Conservation (phyloP, 2,113 vertebrate genomes). For the Corapipo altera region DNA sequence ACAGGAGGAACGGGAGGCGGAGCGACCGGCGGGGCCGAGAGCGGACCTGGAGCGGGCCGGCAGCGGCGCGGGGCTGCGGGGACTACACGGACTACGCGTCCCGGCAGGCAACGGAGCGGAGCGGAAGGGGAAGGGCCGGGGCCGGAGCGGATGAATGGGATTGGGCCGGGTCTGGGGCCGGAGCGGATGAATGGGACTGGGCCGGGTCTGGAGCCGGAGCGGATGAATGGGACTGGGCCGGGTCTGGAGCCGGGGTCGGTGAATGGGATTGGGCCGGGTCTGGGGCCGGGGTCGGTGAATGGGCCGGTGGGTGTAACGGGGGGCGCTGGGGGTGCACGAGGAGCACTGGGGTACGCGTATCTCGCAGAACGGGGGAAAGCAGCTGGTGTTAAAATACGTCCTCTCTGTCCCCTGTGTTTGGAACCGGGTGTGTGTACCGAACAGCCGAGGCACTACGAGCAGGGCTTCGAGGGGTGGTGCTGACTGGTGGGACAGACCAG, state of each 20-base stretch:
- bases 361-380: neutral
- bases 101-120: neutral
- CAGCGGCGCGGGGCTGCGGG: neutral
- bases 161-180: neutral
- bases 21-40: neutral
- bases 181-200: neutral
- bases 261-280: neutral
- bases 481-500: neutral
- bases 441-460: neutral
- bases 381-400: neutral
- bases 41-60: neutral
- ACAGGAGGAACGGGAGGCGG: neutral
- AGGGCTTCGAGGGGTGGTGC: neutral
- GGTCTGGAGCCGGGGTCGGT: neutral
- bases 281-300: neutral
- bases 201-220: neutral
- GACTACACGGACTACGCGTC: neutral
- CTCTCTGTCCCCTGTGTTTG: neutral
- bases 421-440: neutral
- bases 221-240: neutral
- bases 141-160: neutral
- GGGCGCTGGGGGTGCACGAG: too few species aligned
- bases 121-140: neutral
- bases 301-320: neutral
- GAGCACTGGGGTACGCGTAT: fast-evolving